Conservation (phyloP, 2,797 vertebrate genomes). For the Pristis pectinata region DNA sequence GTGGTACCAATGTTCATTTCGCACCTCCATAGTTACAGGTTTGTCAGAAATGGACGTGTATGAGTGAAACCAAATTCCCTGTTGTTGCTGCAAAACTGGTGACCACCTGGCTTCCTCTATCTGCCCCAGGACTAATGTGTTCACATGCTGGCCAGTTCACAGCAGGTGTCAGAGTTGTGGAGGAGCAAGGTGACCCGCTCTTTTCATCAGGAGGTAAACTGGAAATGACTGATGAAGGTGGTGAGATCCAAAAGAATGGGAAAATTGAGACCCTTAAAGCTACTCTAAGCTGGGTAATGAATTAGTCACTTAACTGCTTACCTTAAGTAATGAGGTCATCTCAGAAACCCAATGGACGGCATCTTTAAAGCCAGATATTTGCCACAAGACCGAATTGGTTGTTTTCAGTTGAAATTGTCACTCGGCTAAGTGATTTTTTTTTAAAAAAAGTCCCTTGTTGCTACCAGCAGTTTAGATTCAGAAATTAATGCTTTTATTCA, state of each 20-base stretch:
- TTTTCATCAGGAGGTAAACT: not conserved
- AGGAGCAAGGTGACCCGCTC: not conserved
- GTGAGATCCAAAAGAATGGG: not conserved
- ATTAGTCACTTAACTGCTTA: not conserved
- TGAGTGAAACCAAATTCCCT: not conserved
- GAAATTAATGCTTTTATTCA: not conserved
- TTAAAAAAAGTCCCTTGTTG: not conserved
- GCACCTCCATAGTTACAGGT: not conserved
- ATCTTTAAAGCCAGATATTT: not conserved
- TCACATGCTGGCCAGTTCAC: not conserved
- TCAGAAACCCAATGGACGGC: not conserved
- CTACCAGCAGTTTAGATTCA: not conserved
- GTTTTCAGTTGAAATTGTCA: not conserved
- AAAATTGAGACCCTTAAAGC: not conserved
- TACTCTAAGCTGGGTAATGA: not conserved
- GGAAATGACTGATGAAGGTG: not conserved
- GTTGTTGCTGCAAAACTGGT: not conserved
- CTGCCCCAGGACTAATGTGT: not conserved
- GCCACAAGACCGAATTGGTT: not conserved
- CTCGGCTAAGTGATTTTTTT: not conserved
- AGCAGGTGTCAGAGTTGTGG: constrained; percentile 8
- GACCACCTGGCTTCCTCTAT: not conserved
- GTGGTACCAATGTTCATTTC: not conserved
- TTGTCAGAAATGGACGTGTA: not conserved
- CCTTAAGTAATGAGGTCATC: not conserved